Evolutionary conservation across 2,113 vertebrate species (phyloP).

Genomic region (Amphiprion ocellaris): DNA sequence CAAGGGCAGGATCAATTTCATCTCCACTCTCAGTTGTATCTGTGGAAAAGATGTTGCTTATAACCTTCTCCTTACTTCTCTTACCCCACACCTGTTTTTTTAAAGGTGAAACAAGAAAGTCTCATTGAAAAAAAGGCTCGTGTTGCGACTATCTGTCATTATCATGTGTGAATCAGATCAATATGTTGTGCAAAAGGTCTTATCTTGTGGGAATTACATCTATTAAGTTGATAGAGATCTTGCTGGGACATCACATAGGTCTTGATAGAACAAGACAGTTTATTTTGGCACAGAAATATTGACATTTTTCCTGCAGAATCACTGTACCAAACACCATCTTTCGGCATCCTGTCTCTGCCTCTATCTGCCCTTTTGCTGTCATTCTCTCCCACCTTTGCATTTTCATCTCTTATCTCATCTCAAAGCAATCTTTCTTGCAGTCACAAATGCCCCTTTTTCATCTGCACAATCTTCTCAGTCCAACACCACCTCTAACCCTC

Average conservation of each 20-base stretch:
- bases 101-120: too few species aligned
- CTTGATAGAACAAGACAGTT: constrained; percentile 1
- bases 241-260: constrained; percentile 20
- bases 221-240: constrained; percentile 22
- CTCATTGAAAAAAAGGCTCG: too few species aligned
- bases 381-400: constrained; percentile 16
- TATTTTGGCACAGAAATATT: background rate
- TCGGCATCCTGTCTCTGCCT: background rate
- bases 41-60: background rate
- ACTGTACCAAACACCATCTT: background rate
- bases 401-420: constrained; percentile 22
- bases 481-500: constrained; percentile 18
- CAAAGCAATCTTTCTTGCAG: constrained; percentile 1
- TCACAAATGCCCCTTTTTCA: constrained; percentile 31
- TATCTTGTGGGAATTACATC: constrained; percentile 22
- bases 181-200: constrained; percentile 14
- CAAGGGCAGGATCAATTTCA: constrained; percentile 24
- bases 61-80: background rate
- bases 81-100: too few species aligned
- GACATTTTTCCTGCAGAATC: too few species aligned
- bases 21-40: constrained; percentile 11
- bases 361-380: background rate
- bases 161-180: constrained; percentile 18
- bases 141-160: background rate
- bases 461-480: constrained; percentile 20